Evolutionary conservation across 2,797 vertebrate genomes (phyloP).

Genomic region (Pangasius djambal): DNA sequence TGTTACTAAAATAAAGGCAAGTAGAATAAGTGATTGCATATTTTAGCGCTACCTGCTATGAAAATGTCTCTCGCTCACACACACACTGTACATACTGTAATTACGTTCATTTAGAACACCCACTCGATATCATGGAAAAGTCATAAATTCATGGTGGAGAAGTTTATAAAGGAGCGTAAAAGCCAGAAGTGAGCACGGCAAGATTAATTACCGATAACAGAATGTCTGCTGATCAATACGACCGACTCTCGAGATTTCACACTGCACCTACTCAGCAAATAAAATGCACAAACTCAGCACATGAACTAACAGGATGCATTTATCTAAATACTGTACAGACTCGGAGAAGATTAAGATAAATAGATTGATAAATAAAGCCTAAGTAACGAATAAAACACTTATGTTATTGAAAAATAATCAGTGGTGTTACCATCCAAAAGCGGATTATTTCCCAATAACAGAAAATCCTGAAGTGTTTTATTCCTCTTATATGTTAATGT

Average conservation of each 20-base stretch:
- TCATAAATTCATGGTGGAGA: neutral
- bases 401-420: neutral
- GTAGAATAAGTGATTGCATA: neutral
- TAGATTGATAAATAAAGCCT: neutral
- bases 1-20: neutral
- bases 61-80: neutral
- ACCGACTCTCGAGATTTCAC: neutral
- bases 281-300: neutral
- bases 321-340: neutral
- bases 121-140: neutral
- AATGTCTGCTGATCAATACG: slow-evolving; percentile 4
- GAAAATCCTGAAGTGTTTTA: neutral
- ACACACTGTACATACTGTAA: neutral
- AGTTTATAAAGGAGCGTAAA: neutral
- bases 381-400: neutral
- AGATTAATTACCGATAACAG: slow-evolving; percentile 10
- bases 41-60: neutral
- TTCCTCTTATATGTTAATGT: neutral
- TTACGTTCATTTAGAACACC: neutral
- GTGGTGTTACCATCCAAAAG: neutral
- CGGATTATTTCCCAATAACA: neutral
- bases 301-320: neutral
- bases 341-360: neutral
- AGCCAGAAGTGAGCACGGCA: neutral
- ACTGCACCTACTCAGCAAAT: slow-evolving; percentile 4